Conservation (phyloP, 2,888 invertebrate genomes). For the Drosophila pseudotakahashii region DNA sequence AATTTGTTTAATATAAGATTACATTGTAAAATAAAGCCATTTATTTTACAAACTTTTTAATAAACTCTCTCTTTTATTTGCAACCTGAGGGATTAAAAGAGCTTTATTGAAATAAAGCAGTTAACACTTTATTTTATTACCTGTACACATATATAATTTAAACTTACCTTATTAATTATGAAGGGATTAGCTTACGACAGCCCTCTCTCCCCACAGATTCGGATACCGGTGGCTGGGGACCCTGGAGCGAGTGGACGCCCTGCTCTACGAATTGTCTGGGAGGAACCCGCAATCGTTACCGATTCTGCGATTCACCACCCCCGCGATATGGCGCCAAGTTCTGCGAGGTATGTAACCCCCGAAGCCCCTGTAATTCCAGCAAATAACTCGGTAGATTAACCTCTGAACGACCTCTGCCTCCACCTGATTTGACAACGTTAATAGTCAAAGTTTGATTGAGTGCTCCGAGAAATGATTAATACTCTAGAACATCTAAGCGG, state of each 20-base stretch:
- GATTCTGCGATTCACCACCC: conserved; percentile 94
- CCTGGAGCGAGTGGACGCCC: conserved; percentile 93
- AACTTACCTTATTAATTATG: not conserved
- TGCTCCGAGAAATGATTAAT: conserved; percentile 41
- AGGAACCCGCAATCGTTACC: conserved; percentile 92
- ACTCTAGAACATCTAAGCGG: conserved; percentile 11
- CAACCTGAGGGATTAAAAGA: not conserved
- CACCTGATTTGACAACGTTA: conserved; percentile 36
- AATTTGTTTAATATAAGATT: too few relatives aligned
- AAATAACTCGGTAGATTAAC: conserved; percentile 36
- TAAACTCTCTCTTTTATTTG: not conserved
- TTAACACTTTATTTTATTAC: not conserved
- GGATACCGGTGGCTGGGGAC: conserved; percentile 91
- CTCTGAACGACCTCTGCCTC: conserved; percentile 38
- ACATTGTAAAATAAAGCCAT: too few relatives aligned
- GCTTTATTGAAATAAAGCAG: not conserved
- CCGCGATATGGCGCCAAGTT: conserved; percentile 95
- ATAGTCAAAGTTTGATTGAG: conserved; percentile 43
- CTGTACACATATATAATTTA: not conserved
- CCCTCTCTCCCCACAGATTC: conserved; percentile 85
- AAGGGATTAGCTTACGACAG: conserved; percentile 9
- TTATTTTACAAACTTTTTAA: not conserved
- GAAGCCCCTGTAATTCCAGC: not conserved
- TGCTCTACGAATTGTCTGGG: conserved; percentile 91
- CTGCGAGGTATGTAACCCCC: conserved; percentile 88